Percentiles rank a stretch among this genome's conserved stretches.
Conservation (phyloP, 92 coral and sea anemone genomes). For the Bergia puertoricense region DNA sequence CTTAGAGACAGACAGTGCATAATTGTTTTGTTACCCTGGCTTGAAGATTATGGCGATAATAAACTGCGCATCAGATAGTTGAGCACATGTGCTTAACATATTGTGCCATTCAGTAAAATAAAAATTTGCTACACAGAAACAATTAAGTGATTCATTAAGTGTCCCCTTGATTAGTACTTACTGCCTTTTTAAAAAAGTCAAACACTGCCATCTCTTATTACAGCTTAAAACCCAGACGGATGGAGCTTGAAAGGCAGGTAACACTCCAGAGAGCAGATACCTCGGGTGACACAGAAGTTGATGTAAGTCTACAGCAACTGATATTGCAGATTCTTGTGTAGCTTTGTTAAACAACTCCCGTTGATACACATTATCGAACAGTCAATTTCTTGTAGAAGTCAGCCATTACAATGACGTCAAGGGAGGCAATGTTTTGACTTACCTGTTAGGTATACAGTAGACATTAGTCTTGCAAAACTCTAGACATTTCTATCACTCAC, state of each 20-base stretch:
- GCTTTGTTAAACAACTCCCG: not conserved
- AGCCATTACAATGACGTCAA: not conserved
- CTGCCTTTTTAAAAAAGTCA: not conserved
- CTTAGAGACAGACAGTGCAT: too few relatives aligned
- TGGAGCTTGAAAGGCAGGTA: conserved; percentile 31
- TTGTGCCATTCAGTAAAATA: not conserved
- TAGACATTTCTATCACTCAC: not conserved
- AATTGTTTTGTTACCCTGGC: too few relatives aligned
- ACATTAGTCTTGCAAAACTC: too few relatives aligned
- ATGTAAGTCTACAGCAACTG: conserved; percentile 10
- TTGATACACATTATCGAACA: too few relatives aligned
- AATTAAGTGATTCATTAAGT: too few relatives aligned
- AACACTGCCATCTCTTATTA: not conserved
- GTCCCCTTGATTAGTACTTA: not conserved
- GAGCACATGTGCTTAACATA: too few relatives aligned
- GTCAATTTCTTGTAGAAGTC: too few relatives aligned
- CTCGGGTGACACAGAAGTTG: not conserved
- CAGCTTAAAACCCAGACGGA: conserved; percentile 20
- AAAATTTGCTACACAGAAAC: not conserved
- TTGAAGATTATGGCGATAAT: too few relatives aligned
- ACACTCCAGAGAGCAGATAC: conserved; percentile 19
- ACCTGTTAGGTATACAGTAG: not conserved
- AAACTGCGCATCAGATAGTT: too few relatives aligned
- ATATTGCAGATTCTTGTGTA: not conserved
- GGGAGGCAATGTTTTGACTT: not conserved